Evolutionary conservation across 2,888 invertebrate genomes (phyloP), one percentile per base, ranked within the genome.

Genomic region (Allolobophora icterica): DNA sequence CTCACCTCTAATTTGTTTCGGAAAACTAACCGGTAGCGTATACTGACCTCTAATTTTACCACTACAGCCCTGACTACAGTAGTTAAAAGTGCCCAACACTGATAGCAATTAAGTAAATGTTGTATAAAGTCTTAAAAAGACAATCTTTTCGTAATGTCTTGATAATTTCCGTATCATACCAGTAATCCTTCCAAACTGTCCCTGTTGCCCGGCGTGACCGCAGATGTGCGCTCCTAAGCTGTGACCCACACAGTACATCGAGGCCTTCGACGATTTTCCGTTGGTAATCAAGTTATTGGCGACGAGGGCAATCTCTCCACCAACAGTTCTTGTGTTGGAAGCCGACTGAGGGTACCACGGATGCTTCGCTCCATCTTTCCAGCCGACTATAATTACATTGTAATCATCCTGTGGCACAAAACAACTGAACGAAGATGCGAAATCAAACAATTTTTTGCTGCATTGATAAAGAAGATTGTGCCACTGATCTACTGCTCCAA

Each of bases 211-310:
- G 0, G 97, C 98, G 94, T 98, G 98, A 30, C 98, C 98, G 0
- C 97, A 97, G 0, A 97, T 97, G 94, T 98, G 98, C 0, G 98
- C 97, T 0, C 98, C 98, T 91, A 98, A 96, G 92, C 98, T 98
- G 96, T 98, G 98, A 0, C 98, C 98, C 92, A 98, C 97, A 92
- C 98, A 96, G 94, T 98, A 98, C 21, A 98, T 97, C 93, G 97
- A 90, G 4, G 91, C 90, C 24, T 91, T 45, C 0, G 91, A 58
- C 30, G 92, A 90, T 2, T 93, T 93, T 4, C 89, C 90, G 13
- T 89, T 91, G 30, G 92, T 90, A 8, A 91, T 90, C 71, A 95
- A 91, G 90, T 92, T 91, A n/a, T 93, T 40, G 21, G 95, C 92
- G n/a, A 95, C 91, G 30, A 93, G 92, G 2, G 94, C 94, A 45